Evolutionary conservation across 2,113 vertebrate genomes (phyloP).

Genomic region (Platysteira castanea): DNA sequence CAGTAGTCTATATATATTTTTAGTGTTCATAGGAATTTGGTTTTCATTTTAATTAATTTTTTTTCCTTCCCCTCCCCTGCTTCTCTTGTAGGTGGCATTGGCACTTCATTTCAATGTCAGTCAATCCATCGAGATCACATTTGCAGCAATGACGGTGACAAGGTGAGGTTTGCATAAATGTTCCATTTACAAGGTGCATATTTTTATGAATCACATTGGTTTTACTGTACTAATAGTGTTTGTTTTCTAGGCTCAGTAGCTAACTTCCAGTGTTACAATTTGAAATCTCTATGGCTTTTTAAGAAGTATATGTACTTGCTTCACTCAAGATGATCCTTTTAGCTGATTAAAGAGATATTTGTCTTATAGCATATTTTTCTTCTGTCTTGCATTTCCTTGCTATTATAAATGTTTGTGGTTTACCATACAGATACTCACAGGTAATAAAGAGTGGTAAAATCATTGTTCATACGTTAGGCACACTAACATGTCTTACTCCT

Average conservation of each 20-base stretch:
- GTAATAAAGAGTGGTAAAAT: neutral
- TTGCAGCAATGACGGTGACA: slow-evolving; percentile 77
- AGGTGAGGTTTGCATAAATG: slow-evolving; percentile 68
- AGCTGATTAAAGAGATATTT: neutral
- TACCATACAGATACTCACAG: neutral
- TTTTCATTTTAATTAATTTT: slow-evolving; percentile 18
- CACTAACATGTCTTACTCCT: neutral
- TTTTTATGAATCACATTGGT: neutral
- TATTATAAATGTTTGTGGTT: neutral
- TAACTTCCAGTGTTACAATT: neutral
- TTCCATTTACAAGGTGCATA: slow-evolving; percentile 35
- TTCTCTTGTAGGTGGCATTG: slow-evolving; percentile 72
- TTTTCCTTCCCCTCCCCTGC: neutral
- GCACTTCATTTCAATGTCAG: slow-evolving; percentile 76
- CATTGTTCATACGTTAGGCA: neutral
- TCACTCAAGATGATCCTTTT: neutral
- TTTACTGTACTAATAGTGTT: neutral
- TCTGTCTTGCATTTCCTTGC: neutral
- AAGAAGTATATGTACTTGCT: neutral
- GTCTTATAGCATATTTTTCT: neutral
- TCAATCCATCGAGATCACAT: slow-evolving; percentile 76
- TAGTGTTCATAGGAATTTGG: neutral
- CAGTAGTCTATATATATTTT: neutral
- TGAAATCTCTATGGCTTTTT: neutral
- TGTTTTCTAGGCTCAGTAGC: neutral